phyloP scores from a whole-genome alignment of 2,888 invertebrate genomes.

The Mesorhabditis sp. region DNA sequence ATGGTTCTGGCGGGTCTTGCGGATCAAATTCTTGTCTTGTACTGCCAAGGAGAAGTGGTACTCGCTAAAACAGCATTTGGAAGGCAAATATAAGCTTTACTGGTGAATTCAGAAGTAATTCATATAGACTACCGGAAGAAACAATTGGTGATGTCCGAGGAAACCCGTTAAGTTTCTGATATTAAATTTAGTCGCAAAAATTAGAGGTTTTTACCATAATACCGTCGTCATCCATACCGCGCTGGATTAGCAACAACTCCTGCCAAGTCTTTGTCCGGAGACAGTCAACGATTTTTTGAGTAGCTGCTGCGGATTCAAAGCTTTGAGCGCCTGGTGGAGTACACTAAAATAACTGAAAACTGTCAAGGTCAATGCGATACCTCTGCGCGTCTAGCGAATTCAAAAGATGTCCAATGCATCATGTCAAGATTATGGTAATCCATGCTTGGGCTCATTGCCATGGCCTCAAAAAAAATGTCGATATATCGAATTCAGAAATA shows the following conservation, averaged over 20 bases:
- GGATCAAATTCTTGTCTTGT: slow-evolving; percentile 1
- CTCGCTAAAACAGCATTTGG: not conserved
- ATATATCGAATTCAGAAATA: too few relatives aligned
- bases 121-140: not conserved
- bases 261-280: slow-evolving; percentile 4
- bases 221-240: not conserved
- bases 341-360: not conserved
- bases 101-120: not conserved
- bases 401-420: not conserved
- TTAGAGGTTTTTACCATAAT: not conserved
- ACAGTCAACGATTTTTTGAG: not conserved
- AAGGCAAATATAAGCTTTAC: not conserved
- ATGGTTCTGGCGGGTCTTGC: not conserved
- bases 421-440: not conserved
- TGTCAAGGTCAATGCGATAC: not conserved
- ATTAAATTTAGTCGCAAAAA: not conserved
- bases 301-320: not conserved
- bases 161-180: not conserved
- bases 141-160: not conserved
- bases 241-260: not conserved
- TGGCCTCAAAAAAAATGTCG: not conserved
- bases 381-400: not conserved
- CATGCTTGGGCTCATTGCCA: slow-evolving; percentile 5
- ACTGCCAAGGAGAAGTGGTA: not conserved
- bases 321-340: not conserved